Base-by-base conservation (phyloP, 2,888 invertebrate genomes). In the Papilio gigon region DNA sequence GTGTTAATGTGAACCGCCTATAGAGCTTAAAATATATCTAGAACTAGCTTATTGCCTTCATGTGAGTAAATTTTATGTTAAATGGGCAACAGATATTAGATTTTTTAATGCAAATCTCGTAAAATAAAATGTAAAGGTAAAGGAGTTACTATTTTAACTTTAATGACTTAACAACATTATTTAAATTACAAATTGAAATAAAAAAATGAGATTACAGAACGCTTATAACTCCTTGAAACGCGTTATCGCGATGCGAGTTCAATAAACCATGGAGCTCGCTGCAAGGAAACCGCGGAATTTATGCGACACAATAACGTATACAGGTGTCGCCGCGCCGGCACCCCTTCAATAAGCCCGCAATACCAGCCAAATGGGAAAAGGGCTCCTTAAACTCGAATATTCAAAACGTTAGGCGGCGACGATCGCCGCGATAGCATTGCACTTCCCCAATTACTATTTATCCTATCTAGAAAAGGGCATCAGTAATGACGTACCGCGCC, bases 271-370 rank as follows among this genome's bases (percentile, higher is more conserved):
- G 80, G 80, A 83, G 79, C 77, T 80, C 81, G 76, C 78, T 79
- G 80, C 82, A 83, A 80, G 84, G 85, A 87, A 87, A 89, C 86
- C 85, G 77, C 75, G 80, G 82, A 83, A 90, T 90, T 90, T 90
- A 91, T 88, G 84, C 82, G 87, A 88, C 88, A 87, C 88, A 89
- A 88, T 90, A 88, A 88, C 80, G 88, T 87, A 90, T 90, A 90
- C 90, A 90, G 90, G 91, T 90, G 91, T 91, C 90, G 89, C 82
- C 76, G 72, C 74, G 77, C 82, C 78, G 82, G 81, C 83, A 85
- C 87, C 86, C 87, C 86, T 88, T 87, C 84, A 85, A 84, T 84
- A 84, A 83, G 83, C 85, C 78, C 83, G 82, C 82, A 85, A 87
- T 84, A 84, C 83, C 84, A 79, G 84, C 87, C 85, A 86, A 88